phyloP scores from a whole-genome alignment of 1,140 invertebrate genomes.

The Heliconius hewitsoni region DNA sequence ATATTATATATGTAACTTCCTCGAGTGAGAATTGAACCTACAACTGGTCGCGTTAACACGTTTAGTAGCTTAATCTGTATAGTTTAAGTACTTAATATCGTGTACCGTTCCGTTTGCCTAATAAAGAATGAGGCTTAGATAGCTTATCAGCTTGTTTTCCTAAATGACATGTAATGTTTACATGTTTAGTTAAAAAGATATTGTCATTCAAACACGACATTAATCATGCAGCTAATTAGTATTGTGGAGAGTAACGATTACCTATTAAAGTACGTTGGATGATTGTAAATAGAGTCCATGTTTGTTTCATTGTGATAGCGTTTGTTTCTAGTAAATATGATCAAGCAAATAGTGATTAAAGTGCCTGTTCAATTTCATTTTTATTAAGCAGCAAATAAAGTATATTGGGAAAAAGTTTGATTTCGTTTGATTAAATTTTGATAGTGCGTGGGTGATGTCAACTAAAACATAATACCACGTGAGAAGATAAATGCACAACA shows the following conservation, averaged over 20 bases:
- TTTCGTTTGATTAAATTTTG: neutral
- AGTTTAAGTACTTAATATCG: neutral
- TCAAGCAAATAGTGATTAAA: neutral
- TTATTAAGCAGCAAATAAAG: neutral
- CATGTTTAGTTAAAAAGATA: conserved; percentile 37
- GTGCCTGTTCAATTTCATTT: neutral
- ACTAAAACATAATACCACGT: too few species aligned
- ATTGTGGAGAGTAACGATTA: conserved; percentile 47
- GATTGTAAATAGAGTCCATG: conserved; percentile 42
- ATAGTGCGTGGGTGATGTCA: neutral
- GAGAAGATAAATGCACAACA: too few species aligned
- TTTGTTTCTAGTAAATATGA: conserved; percentile 16
- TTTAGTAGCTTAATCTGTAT: too few species aligned
- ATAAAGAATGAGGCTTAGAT: conserved; percentile 23
- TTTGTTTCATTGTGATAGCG: conserved; percentile 8
- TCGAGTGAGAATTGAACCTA: too few species aligned
- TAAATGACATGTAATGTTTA: conserved; percentile 40
- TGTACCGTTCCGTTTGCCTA: neutral
- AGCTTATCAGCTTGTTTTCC: conserved; percentile 33
- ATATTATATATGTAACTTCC: too few species aligned
- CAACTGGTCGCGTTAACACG: too few species aligned
- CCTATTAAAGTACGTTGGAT: conserved; percentile 46
- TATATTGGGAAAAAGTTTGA: neutral
- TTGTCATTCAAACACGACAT: conserved; percentile 43
- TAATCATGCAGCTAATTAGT: conserved; percentile 49